Base-by-base conservation (phyloP, 2,888 invertebrate species). In the Chrysodeixis includens region DNA sequence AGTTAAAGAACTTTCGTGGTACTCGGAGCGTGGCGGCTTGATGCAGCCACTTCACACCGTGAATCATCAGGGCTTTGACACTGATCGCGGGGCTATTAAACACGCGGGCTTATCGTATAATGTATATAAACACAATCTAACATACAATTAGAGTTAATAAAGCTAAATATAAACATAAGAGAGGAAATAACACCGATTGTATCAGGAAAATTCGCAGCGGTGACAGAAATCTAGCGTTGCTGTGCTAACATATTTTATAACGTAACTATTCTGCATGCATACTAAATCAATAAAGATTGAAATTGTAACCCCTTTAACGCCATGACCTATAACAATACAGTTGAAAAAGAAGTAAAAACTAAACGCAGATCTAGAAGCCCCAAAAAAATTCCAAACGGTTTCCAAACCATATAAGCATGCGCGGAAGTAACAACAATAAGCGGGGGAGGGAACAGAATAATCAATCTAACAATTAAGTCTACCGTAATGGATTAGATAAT, bases 1-100 rank as follows among this genome's bases (percentile, higher is more conserved):
- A 64, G 59, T 58, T 59, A 59, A 78, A 74, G 76, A 83, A 84
- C 79, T 84, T 83, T 78, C 80, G 77, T 81, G 83, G 71, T 81
- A 85, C 88, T 86, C 83, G 83, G 84, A 86, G 77, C 82, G 84
- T 84, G 75, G 76, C 82, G 74, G 59, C 61, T 67, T 69, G 76
- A 71, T 71, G 71, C 73, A 76, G 44, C 52, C 55, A 61, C 49
- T 56, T 9, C 51, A 40, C 30, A 18, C 53, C 54, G 51, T 86
- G 84, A 86, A 69, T 83, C 84, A 84, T 62, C 70, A 76, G 84
- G 85, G 74, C 84, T 82, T 83, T 88, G 88, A 87, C 87, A 83
- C 84, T 85, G 83, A 79, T 32, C 46, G 61, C 62, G 66, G 71
- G 52, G 82, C 81, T 72, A 72, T 65, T 40, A 78, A 78, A 82